These are phyloP conservation scores for Melanophora roralis DNA, from an alignment of 2,888 invertebrate genomes.

Conservation along the genomic window DNA sequence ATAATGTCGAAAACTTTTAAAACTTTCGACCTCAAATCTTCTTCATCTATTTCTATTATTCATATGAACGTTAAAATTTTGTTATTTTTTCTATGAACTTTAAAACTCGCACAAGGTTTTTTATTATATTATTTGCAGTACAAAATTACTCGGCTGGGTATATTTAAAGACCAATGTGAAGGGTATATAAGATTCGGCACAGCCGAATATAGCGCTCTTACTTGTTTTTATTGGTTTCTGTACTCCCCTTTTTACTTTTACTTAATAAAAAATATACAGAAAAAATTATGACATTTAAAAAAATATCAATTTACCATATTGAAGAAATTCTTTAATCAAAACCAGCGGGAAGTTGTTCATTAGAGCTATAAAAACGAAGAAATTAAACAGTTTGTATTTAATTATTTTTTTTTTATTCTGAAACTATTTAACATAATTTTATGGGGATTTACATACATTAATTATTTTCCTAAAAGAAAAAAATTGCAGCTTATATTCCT, in stretches of 20 bases:
- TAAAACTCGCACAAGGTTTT: neutral
- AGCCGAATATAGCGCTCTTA: too few relatives aligned
- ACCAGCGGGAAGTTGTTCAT: constrained; percentile 57
- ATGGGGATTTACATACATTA: constrained; percentile 32
- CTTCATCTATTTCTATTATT: too few relatives aligned
- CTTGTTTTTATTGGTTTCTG: neutral
- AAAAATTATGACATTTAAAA: constrained; percentile 19
- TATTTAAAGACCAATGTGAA: too few relatives aligned
- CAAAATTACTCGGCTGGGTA: too few relatives aligned
- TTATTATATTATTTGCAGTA: neutral
- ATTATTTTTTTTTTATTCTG: neutral
- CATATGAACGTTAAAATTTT: too few relatives aligned
- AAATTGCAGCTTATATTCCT: neutral
- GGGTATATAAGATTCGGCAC: too few relatives aligned
- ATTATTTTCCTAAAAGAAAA: neutral
- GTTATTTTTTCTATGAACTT: too few relatives aligned
- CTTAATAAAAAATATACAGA: neutral
- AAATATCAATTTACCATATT: constrained; percentile 14
- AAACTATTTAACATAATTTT: constrained; percentile 47
- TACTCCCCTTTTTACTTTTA: constrained; percentile 6
- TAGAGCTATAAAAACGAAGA: constrained; percentile 24
- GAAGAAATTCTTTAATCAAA: constrained; percentile 29
- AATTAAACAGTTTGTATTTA: constrained; percentile 12
- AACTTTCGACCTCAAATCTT: too few relatives aligned
- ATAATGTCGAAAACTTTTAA: too few relatives aligned